Percentiles rank a stretch among this genome's conserved stretches.
These are phyloP conservation scores for Catharus fuscescens DNA, from an alignment of 2,113 vertebrate genomes.

Conservation along the genomic window DNA sequence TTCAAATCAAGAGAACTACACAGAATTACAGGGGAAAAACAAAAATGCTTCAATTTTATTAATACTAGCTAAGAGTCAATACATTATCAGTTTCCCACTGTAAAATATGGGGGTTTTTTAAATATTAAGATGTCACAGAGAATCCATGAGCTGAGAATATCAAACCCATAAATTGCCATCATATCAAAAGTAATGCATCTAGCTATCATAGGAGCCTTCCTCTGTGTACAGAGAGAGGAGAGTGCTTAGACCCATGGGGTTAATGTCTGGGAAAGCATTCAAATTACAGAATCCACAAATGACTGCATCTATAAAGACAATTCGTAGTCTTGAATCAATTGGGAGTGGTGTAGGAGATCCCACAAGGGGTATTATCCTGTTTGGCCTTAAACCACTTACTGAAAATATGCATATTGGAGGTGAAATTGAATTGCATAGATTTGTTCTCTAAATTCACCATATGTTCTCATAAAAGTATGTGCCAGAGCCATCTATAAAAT, in stretches of 20 bases:
- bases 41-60: neutral
- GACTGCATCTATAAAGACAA: too few species aligned
- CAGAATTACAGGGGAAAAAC: neutral
- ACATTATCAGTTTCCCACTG: neutral
- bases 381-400: slow-evolving; percentile 36
- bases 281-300: slow-evolving; percentile 28
- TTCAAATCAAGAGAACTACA: neutral
- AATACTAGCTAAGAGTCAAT: neutral
- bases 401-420: slow-evolving; percentile 17
- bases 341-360: neutral
- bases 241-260: neutral
- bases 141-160: neutral
- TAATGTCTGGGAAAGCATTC: slow-evolving; percentile 53
- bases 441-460: slow-evolving; percentile 48
- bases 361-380: slow-evolving; percentile 36
- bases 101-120: neutral
- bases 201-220: slow-evolving; percentile 6
- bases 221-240: neutral
- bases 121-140: neutral
- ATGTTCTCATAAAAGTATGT: slow-evolving; percentile 25
- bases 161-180: neutral
- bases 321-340: neutral
- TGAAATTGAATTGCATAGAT: slow-evolving; percentile 45
- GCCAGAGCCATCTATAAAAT: neutral
- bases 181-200: slow-evolving; percentile 24